Evolutionary conservation across 2,113 vertebrate genomes (phyloP).

Genomic region (Coptodon bakossiorum): DNA sequence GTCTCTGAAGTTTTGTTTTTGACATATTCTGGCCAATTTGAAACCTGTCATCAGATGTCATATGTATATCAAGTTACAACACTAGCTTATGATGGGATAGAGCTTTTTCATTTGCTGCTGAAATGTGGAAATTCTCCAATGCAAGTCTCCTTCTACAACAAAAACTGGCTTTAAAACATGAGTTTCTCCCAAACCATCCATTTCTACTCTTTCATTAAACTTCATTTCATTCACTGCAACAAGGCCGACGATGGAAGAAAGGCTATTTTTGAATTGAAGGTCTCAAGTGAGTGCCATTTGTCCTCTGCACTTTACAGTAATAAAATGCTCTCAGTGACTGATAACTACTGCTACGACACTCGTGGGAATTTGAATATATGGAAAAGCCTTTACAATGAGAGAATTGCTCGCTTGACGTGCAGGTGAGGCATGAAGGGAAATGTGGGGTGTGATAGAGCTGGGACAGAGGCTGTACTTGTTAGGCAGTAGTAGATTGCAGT

Average conservation of each 20-base stretch:
- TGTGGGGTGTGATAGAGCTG: not conserved
- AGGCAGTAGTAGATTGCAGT: not conserved
- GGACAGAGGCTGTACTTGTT: not conserved
- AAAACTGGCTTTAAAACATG: not conserved
- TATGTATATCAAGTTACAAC: not conserved
- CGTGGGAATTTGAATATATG: conserved; percentile 51
- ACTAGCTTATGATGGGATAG: not conserved
- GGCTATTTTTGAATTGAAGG: not conserved
- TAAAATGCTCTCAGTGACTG: not conserved
- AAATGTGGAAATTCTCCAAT: not conserved
- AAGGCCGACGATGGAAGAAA: not conserved
- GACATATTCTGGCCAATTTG: not conserved
- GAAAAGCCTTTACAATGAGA: conserved; percentile 27
- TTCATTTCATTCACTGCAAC: not conserved
- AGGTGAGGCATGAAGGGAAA: conserved; percentile 10
- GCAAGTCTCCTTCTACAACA: not conserved
- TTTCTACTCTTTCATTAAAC: not conserved
- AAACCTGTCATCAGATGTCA: not conserved
- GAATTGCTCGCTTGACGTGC: not conserved
- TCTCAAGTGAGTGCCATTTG: rapidly evolving
- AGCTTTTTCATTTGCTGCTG: not conserved
- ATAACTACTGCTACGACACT: conserved; percentile 26
- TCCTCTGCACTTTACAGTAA: not conserved
- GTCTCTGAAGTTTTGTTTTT: not conserved
- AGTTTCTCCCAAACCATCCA: not conserved